Evolutionary conservation across 1,140 invertebrate species (phyloP), one percentile per base, ranked within the genome.

Genomic region (Bathynomus jamesi): DNA sequence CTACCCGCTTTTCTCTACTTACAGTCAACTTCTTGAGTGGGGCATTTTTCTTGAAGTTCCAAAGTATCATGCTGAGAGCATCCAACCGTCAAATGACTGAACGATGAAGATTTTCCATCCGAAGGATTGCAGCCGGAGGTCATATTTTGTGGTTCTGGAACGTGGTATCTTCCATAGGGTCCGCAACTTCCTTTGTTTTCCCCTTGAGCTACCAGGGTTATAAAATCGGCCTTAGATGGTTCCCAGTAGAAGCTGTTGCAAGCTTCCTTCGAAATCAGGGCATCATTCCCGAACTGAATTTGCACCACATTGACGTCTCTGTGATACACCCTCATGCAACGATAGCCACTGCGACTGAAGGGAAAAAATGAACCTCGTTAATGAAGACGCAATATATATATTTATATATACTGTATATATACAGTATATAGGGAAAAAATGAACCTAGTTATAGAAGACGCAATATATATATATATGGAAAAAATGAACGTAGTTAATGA

Each of bases 321-420:
- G 69, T 88, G 86, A 82, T 91, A 89, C 80, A 94, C 90, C 77
- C 87, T 86, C 86, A 93, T 89, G 82, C 92, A 95, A 81, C 89
- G 88, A 84, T 89, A 94, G 29, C 92, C 92, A 73, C 89, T 93
- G 82, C 91, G 88, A 80, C 92, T 95, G 86, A 17, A 84, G 60
- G 17, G n/a, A 64, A 53, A 28, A 65, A 40, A 66, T n/a, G 27
- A 46, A 46, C n/a, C n/a, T n/a, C n/a, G n/a, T n/a, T n/a, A n/a
- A n/a, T n/a, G n/a, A n/a, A n/a, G n/a, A n/a, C n/a, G n/a, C n/a
- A n/a, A n/a, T n/a, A n/a, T n/a, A n/a, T n/a, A n/a, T n/a, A n/a
- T n/a, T n/a, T n/a, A n/a, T n/a, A n/a, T n/a, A n/a, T n/a, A n/a
- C n/a, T n/a, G n/a, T n/a, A n/a, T n/a, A n/a, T n/a, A n/a, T n/a